phyloP scores from a whole-genome alignment of 2,797 vertebrate genomes.

The Glyptemys insculpta region DNA sequence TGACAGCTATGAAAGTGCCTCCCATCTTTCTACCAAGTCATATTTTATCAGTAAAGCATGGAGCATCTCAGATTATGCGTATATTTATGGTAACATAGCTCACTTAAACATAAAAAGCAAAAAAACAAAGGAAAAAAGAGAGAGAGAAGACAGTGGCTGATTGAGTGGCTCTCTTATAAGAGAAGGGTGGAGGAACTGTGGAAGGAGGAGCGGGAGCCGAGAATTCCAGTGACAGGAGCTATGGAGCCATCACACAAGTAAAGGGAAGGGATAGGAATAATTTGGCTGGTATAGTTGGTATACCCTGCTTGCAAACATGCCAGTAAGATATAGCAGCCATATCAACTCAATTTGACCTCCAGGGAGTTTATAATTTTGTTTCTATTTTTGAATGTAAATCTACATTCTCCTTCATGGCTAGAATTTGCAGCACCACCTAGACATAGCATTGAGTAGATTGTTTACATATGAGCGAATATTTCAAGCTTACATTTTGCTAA shows the following conservation, averaged over 20 bases:
- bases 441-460: not conserved
- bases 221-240: not conserved
- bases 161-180: conserved; percentile 2
- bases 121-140: not conserved
- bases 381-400: not conserved
- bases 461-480: conserved; percentile 29
- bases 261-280: not conserved
- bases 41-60: conserved; percentile 29
- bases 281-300: not conserved
- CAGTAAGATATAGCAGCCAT: not conserved
- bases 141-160: conserved; percentile 11
- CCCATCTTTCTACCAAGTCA: not conserved
- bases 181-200: not conserved
- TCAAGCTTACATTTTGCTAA: conserved; percentile 35
- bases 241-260: not conserved
- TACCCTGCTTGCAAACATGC: not conserved
- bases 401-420: not conserved
- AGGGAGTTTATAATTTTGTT: not conserved
- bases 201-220: not conserved
- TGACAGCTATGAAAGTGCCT: conserved; percentile 38
- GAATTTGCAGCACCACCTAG: conserved; percentile 16
- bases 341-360: not conserved
- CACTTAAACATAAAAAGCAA: conserved; percentile 44
- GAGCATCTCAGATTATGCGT: conserved; percentile 55
- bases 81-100: conserved; percentile 47